These are phyloP conservation scores for Salvelinus namaycush DNA, from an alignment of 2,113 vertebrate species.

Conservation along the genomic window DNA sequence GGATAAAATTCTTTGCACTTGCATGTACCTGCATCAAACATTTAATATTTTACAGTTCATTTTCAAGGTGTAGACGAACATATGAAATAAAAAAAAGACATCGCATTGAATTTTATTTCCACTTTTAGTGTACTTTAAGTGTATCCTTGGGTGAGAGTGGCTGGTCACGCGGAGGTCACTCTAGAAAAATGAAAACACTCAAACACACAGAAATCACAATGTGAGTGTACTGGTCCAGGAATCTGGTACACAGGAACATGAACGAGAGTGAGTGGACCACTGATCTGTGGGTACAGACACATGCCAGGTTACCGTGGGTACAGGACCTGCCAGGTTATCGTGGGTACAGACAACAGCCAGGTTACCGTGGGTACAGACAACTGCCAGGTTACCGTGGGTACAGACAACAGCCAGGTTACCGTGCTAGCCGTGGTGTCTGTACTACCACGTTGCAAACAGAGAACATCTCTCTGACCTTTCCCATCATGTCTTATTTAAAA, in stretches of 20 bases:
- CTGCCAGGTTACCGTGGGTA: background rate
- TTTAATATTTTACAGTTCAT: constrained; percentile 23
- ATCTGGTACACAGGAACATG: constrained; percentile 18
- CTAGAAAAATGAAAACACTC: constrained; percentile 11
- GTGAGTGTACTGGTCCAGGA: constrained; percentile 35
- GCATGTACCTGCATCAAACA: constrained; percentile 26
- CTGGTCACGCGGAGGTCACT: constrained; percentile 48
- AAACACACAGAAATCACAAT: constrained; percentile 48
- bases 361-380: background rate
- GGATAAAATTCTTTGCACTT: background rate
- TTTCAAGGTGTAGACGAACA: constrained; percentile 23
- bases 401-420: background rate
- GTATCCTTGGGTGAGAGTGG: constrained; percentile 19
- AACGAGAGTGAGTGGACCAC: constrained; percentile 15
- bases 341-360: constrained; percentile 26
- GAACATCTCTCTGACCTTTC: too few species aligned
- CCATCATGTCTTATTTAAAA: too few species aligned
- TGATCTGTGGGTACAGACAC: constrained; percentile 34
- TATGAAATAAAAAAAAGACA: constrained; percentile 12
- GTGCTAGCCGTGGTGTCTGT: constrained; percentile 6
- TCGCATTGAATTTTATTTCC: background rate
- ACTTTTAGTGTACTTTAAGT: constrained; percentile 21
- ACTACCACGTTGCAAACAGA: background rate
- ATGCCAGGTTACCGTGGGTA: constrained; percentile 25
- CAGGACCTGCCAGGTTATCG: too few species aligned